Conservation (phyloP, 2,113 vertebrate species). For the Camelus bactrianus region DNA sequence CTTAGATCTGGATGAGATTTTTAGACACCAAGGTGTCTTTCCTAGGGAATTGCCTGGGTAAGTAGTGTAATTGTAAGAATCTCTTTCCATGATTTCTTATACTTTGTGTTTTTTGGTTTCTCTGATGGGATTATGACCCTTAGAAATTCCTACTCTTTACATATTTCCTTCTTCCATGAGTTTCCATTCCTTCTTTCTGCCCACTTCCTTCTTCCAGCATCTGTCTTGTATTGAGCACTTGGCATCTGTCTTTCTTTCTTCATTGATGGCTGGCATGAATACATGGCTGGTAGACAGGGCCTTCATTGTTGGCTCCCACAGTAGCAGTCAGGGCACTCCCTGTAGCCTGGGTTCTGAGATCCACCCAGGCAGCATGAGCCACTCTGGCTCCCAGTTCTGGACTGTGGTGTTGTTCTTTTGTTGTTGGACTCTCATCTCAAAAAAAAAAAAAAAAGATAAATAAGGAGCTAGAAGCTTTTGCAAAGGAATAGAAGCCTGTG, state of each 20-base stretch:
- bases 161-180: background rate
- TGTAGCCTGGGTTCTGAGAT: slow-evolving; percentile 68
- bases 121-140: background rate
- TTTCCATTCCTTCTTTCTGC: slow-evolving; percentile 45
- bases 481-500: background rate
- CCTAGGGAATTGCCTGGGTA: background rate
- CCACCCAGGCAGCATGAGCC: slow-evolving; percentile 62
- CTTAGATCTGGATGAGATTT: background rate
- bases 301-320: slow-evolving; percentile 81
- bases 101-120: background rate
- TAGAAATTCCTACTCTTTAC: background rate
- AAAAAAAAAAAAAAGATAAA: background rate
- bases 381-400: slow-evolving; percentile 35
- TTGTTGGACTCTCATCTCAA: background rate
- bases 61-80: background rate
- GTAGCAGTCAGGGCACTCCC: slow-evolving; percentile 75
- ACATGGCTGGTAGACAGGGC: slow-evolving; percentile 82
- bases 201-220: slow-evolving; percentile 69
- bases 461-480: slow-evolving; percentile 21
- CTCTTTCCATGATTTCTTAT: background rate
- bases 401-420: background rate
- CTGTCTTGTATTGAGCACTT: slow-evolving; percentile 50
- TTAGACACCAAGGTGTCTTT: background rate
- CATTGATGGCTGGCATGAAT: slow-evolving; percentile 62
- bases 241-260: slow-evolving; percentile 70